These are phyloP conservation scores for Delphinapterus leucas DNA, from an alignment of 2,113 vertebrate species.

Conservation along the genomic window DNA sequence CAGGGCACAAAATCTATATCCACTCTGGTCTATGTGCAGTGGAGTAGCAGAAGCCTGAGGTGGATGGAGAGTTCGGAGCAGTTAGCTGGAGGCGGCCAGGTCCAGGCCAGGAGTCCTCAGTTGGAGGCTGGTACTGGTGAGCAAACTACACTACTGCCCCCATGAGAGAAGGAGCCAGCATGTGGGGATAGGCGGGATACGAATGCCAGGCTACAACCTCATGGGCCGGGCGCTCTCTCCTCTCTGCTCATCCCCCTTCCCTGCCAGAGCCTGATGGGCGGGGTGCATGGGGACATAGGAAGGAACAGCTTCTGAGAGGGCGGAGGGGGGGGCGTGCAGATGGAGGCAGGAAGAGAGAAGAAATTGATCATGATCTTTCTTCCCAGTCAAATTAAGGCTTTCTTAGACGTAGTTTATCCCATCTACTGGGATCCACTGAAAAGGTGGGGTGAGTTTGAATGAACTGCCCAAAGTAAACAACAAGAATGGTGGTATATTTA, in stretches of 20 bases:
- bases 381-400: not conserved
- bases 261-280: not conserved
- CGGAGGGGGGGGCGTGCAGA: rapidly evolving
- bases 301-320: not conserved
- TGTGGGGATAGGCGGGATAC: rapidly evolving
- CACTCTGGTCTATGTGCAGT: not conserved
- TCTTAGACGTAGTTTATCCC: not conserved
- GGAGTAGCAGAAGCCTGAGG: not conserved
- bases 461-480: not conserved
- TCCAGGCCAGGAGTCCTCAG: not conserved
- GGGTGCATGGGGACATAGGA: rapidly evolving
- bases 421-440: not conserved
- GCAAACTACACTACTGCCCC: not conserved
- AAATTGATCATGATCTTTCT: rapidly evolving
- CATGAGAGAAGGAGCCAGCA: not conserved
- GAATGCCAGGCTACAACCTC: rapidly evolving
- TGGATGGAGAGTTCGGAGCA: not conserved
- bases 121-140: rapidly evolving
- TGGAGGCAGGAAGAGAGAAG: not conserved
- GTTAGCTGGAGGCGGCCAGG: not conserved
- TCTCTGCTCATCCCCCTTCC: not conserved
- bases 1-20: not conserved
- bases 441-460: not conserved
- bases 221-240: not conserved
- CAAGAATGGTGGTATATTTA: not conserved